phyloP scores from a whole-genome alignment of 2,888 invertebrate genomes.

The Andrena flavipes region DNA sequence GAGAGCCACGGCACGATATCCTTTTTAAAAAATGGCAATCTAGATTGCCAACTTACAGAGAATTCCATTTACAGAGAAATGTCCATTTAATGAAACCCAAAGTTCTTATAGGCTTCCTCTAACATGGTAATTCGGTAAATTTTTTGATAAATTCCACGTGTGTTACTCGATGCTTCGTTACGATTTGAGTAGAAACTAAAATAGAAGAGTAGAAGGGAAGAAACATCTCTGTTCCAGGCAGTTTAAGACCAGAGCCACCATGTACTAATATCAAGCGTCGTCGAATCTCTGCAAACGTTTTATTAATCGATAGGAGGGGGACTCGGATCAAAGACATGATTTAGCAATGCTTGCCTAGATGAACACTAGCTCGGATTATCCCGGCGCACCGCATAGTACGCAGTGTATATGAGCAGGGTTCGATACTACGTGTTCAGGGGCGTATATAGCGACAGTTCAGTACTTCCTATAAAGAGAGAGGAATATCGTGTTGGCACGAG shows the following conservation, averaged over 20 bases:
- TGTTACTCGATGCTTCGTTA: no score
- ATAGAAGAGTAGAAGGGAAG: no score
- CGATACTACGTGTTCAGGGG: conserved; percentile 24
- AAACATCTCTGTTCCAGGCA: no score
- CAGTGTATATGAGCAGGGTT: conserved; percentile 1
- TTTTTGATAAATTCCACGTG: no score
- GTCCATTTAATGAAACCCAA: no score
- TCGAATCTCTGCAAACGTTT: neutral
- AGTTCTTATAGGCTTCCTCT: neutral
- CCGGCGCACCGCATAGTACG: conserved; percentile 14
- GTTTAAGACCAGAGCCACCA: neutral
- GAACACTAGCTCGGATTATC: conserved; percentile 46
- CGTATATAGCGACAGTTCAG: conserved; percentile 51
- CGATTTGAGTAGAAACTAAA: no score
- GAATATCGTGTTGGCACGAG: conserved; percentile 59
- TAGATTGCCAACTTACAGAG: no score
- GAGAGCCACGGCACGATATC: neutral
- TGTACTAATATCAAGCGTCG: neutral
- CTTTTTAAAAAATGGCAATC: neutral
- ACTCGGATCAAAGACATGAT: conserved; percentile 14
- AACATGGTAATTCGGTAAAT: no score
- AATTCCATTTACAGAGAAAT: no score
- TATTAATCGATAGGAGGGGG: conserved; percentile 3
- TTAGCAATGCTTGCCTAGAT: conserved; percentile 17
- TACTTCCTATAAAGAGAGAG: conserved; percentile 59